Base-by-base conservation (phyloP, 1,140 invertebrate species). In the Meloidogyne chitwoodi region DNA sequence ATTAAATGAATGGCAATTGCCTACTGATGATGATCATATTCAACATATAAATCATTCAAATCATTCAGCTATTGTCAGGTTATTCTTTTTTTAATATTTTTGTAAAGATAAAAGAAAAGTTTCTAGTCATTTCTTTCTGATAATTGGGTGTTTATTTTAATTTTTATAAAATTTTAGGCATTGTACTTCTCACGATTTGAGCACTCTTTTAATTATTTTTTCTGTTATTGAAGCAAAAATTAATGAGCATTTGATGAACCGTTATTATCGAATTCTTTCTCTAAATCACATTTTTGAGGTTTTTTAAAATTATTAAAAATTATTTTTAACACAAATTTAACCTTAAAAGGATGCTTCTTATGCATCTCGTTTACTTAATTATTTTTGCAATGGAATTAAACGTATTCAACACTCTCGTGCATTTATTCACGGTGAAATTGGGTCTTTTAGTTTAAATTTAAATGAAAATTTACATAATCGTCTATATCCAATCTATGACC, bases 241-340 rank as follows among this genome's bases (percentile, higher is more conserved):
- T 26, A 67, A 76, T 48, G 75, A 76, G 26, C 75, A 76, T 64
- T 70, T 76, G 29, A 61, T 69, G 75, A 62, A 34, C 26, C 67
- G 75, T 63, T 76, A 68, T 66, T 65, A 64, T 29, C 27, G 31
- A 31, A 16, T 74, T 24, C 68, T 75, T 27, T n/a, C 34, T 27
- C 16, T 76, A 34, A 63, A 56, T 68, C 68, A 74, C 16, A 61
- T 29, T 41, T 27, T 75, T 72, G 29, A 38, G 61, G 31, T 74
- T 66, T 24, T 24, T 16, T 74, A 24, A 2, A 38, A 38, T 38
- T 44, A 14, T 19, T 19, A 31, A 24, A 19, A 41, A n/a, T n/a
- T n/a, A n/a, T n/a, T n/a, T n/a, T n/a, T n/a, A n/a, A n/a, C n/a
- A n/a, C n/a, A n/a, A n/a, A n/a, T n/a, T n/a, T n/a, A n/a, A n/a